These are phyloP conservation scores for Acrossocheilus fasciatus DNA, from an alignment of 2,797 vertebrate species.

Conservation along the genomic window DNA sequence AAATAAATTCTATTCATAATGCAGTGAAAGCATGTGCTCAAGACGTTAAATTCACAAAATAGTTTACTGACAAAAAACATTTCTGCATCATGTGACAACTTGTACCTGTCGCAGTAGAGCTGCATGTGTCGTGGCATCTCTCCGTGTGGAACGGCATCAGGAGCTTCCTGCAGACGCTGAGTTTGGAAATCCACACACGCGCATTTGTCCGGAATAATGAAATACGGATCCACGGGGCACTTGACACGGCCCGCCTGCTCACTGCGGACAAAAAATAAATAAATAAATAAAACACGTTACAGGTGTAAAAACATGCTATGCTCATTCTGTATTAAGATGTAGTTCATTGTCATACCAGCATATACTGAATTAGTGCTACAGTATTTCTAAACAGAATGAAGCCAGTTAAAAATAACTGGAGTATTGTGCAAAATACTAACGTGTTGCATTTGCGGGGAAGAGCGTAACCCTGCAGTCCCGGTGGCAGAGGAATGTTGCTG, in stretches of 20 bases:
- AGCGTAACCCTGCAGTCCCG: conserved; percentile 94
- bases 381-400: not conserved
- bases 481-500: conserved; percentile 88
- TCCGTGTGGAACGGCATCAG: conserved; percentile 92
- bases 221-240: conserved; percentile 94
- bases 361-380: not conserved
- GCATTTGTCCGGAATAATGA: conserved; percentile 96
- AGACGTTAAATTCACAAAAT: not conserved
- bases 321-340: not conserved
- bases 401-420: not conserved
- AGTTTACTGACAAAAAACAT: not conserved
- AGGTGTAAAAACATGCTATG: not conserved
- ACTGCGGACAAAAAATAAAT: conserved; percentile 66
- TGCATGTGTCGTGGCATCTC: conserved; percentile 97
- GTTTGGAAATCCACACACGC: conserved; percentile 97
- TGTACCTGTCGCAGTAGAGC: conserved; percentile 83
- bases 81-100: not conserved
- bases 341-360: not conserved
- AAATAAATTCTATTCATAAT: not conserved
- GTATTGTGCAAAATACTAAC: conserved; percentile 74
- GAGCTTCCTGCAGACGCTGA: conserved; percentile 93
- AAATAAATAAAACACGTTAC: not conserved
- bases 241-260: conserved; percentile 87
- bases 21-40: not conserved
- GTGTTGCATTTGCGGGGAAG: conserved; percentile 94